Conservation (phyloP, 1,140 invertebrate species). For the Nautilus pompilius region DNA sequence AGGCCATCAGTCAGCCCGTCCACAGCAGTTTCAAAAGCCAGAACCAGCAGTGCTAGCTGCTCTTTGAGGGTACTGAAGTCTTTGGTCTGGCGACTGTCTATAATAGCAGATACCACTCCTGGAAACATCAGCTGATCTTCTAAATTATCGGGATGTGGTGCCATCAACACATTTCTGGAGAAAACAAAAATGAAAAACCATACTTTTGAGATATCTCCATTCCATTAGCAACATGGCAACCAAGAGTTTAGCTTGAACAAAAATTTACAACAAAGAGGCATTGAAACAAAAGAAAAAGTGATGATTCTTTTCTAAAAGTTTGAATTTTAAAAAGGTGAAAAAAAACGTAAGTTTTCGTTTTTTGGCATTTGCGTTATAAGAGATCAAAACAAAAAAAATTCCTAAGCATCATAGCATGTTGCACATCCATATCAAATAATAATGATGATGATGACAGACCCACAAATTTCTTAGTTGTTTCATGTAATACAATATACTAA, state of each 20-base stretch:
- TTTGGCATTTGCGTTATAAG: too few species aligned
- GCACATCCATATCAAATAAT: too few species aligned
- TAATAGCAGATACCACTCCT: conserved; percentile 22
- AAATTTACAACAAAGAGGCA: too few species aligned
- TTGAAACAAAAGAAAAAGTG: too few species aligned
- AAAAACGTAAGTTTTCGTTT: too few species aligned
- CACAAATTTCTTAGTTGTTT: too few species aligned
- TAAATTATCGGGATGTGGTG: conserved; percentile 40
- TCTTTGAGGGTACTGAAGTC: conserved; percentile 11
- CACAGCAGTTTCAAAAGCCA: conserved; percentile 27
- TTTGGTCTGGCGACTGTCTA: conserved; percentile 1
- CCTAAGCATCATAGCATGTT: too few species aligned
- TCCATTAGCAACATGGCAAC: not conserved
- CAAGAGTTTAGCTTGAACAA: not conserved
- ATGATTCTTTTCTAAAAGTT: too few species aligned
- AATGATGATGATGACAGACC: too few species aligned
- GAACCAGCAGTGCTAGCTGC: conserved; percentile 31
- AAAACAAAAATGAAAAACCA: conserved; percentile 1
- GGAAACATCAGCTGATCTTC: conserved; percentile 41
- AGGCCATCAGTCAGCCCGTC: conserved; percentile 27
- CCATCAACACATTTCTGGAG: conserved; percentile 33
- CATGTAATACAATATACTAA: too few species aligned
- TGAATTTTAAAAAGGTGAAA: too few species aligned
- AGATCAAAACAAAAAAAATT: too few species aligned
- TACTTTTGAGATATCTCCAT: not conserved